Conservation (phyloP, 1,140 invertebrate genomes). For the Sycobia sp. region DNA sequence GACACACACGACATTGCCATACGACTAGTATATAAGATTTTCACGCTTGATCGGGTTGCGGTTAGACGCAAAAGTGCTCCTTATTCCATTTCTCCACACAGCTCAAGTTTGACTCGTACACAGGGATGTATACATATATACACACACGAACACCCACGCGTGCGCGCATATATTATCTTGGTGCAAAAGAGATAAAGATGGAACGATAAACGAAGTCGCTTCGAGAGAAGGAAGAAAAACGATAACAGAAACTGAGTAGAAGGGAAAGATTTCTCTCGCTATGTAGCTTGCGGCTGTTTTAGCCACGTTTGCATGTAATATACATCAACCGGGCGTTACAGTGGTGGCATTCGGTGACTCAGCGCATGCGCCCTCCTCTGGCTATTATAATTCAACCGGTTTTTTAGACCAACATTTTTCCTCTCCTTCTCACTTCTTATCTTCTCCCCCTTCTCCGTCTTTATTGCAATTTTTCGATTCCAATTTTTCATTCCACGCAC, state of each 20-base stretch:
- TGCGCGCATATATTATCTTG: neutral
- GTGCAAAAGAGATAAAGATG: constrained; percentile 5
- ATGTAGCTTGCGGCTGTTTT: constrained; percentile 32
- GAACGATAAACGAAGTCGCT: neutral
- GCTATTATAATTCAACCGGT: constrained; percentile 48
- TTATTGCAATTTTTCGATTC: too few species aligned
- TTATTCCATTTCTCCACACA: constrained; percentile 29
- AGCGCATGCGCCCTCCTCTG: constrained; percentile 39
- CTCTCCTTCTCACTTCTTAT: constrained; percentile 24
- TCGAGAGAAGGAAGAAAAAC: neutral
- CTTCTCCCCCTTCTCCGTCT: neutral
- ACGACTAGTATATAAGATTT: constrained; percentile 35
- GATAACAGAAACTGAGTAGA: too few species aligned
- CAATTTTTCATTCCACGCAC: too few species aligned
- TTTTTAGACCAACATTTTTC: constrained; percentile 34
- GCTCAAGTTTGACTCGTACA: too few species aligned
- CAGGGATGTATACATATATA: too few species aligned
- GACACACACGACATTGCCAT: neutral
- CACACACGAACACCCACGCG: neutral
- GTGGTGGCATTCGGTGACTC: constrained; percentile 35
- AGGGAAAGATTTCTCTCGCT: neutral
- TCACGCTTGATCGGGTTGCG: constrained; percentile 38
- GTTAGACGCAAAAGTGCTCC: constrained; percentile 13
- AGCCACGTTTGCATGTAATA: constrained; percentile 37
- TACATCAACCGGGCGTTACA: constrained; percentile 30